Evolutionary conservation across 2,113 vertebrate species (phyloP), one percentile per base, ranked within the genome.

Genomic region (Capreolus pygargus): DNA sequence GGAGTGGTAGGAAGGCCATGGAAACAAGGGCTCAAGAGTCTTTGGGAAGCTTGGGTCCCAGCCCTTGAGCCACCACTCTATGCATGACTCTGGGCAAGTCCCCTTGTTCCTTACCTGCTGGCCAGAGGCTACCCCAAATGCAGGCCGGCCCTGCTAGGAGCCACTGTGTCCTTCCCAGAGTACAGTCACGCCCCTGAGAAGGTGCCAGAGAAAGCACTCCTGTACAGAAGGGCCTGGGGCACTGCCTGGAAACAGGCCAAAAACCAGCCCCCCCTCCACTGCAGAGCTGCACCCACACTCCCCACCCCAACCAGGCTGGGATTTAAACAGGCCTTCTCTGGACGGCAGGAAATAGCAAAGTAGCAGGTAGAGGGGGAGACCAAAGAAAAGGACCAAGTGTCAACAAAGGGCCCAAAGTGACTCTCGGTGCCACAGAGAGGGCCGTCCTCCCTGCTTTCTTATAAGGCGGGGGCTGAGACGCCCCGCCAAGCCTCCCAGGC

Each of bases 391-490:
- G 45, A 50, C 8, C 5, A 43, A n/a, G 52, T 16, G 8, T 39
- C 21, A 23, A 39, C 13, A 89, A 60, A 50, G 86, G 78, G 54
- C 54, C 70, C 52, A 9, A 57, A 1, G 9, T 0, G 4, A 45
- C 57, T 25, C 4, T 1, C 0, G 0, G 25, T 1, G 23, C 36
- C 43, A 10, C 0, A 0, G 30, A 47, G 55, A 45, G 8, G 60
- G 25, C 57, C 17, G 84, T 27, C 45, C 74, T 39, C 16, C 21
- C 58, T 0, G 0, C 27, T 60, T 21, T 0, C n/a, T 13, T 5
- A 4, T 7, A 16, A 43, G 45, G 39, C 7, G 28, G 2, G 30
- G 14, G 60, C 36, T 15, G 61, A 84, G 58, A 4, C 13, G 19
- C 1, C 94, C 36, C 7, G 28, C n/a, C 12, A 33, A 81, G 61